Evolutionary conservation across 2,888 invertebrate genomes (phyloP), one percentile per base, ranked within the genome.

Genomic region (Labia minor): DNA sequence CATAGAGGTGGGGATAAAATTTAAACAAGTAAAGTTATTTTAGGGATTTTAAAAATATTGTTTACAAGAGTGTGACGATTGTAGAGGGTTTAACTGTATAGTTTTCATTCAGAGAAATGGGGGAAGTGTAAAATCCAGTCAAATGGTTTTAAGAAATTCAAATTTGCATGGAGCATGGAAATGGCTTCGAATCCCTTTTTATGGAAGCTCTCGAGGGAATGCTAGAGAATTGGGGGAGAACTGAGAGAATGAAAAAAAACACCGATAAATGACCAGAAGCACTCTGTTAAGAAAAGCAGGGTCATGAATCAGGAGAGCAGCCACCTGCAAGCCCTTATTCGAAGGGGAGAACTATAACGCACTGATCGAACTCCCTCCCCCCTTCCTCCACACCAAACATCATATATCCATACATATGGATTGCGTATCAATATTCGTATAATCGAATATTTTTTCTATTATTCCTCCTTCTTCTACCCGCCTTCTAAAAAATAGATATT

Each of bases 211-310:
- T 8, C 26, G 26, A 26, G 26, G 26, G 26, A 26, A 26, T 6
- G 8, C 3, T 11, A 16, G 6, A 49, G 16, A 49, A 49, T 49
- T 2, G 49, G 49, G 49, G 4, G 49, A 49, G 4, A 49, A 16
- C 3, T 8, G 14, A 49, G 4, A 49, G n/a, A 49, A 16, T 2
- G 14, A 49, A 49, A 49, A 49, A 49, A 49, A 49, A 16, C 14
- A 3, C 49, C n/a, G 49, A 49, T 49, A 49, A 49, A 49, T 49
- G 49, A 49, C 49, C 49, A 49, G 49, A 49, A 49, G 49, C 49
- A 49, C 49, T 49, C 16, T 49, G 49, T 49, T n/a, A n/a, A 49
- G 49, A 49, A 49, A 49, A 11, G 49, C 49, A 11, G 16, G 49
- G 49, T 16, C 49, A 49, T 49, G 49, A 49, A 49, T 49, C 49